Conservation (phyloP, 92 coral and sea anemone species). For the Bergia sp. region DNA sequence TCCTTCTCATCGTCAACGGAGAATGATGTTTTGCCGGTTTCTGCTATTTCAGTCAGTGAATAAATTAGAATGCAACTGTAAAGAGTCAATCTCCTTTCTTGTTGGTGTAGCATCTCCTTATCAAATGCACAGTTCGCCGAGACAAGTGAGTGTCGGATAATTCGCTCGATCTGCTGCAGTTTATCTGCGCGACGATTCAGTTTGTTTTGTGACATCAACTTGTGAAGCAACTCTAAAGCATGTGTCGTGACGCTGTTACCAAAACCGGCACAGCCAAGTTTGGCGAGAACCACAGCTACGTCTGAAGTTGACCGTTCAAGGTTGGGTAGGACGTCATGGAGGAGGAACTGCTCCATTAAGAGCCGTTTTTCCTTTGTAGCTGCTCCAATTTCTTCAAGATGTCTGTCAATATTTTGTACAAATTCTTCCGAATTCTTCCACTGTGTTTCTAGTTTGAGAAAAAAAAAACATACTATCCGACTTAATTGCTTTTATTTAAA, state of each 20-base stretch:
- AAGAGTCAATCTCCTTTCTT: background rate
- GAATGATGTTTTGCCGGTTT: background rate
- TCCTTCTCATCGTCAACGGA: background rate
- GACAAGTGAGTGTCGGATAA: background rate
- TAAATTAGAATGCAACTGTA: background rate
- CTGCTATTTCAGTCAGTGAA: background rate
- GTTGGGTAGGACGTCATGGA: background rate
- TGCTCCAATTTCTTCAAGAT: background rate
- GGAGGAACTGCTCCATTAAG: background rate
- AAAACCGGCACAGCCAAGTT: constrained; percentile 12
- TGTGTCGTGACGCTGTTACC: constrained; percentile 1
- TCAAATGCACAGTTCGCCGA: background rate
- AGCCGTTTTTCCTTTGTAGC: background rate
- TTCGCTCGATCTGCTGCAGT: constrained; percentile 10
- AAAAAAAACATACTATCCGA: background rate
- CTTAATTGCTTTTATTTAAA: background rate
- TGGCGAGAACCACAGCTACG: background rate
- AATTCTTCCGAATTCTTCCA: background rate
- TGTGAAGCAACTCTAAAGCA: background rate
- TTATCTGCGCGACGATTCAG: background rate
- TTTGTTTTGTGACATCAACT: constrained; percentile 22
- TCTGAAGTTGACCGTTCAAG: background rate
- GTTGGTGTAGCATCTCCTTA: background rate
- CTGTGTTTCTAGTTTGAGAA: background rate
- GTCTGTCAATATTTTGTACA: background rate